phyloP scores from a whole-genome alignment of 1,140 invertebrate species.

The Leptinotarsa lineolata region DNA sequence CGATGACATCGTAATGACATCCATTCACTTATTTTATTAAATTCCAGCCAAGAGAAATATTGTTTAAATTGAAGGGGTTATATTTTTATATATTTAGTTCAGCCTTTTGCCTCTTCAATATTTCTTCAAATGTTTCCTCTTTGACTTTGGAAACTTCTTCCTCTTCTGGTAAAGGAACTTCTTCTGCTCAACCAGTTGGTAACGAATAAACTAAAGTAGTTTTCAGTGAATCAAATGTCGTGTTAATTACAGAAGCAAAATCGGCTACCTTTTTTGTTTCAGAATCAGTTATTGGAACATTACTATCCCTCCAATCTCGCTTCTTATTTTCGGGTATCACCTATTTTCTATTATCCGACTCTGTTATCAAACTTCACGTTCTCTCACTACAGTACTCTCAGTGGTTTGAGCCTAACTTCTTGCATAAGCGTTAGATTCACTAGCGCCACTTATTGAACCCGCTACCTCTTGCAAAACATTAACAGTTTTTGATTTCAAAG shows the following conservation, averaged over 20 bases:
- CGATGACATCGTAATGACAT: too few species aligned
- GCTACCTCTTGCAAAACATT: neutral
- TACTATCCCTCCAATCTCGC: constrained; percentile 14
- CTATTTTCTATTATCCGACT: constrained; percentile 51
- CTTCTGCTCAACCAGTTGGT: constrained; percentile 36
- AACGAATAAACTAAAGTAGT: constrained; percentile 43
- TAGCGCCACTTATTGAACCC: neutral
- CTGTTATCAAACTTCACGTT: constrained; percentile 50
- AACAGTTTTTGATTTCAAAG: constrained; percentile 6
- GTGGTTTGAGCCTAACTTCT: constrained; percentile 8
- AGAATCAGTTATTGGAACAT: neutral
- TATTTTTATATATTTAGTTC: too few species aligned
- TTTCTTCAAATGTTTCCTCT: too few species aligned
- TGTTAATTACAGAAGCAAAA: constrained; percentile 46
- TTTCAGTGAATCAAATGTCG: constrained; percentile 45
- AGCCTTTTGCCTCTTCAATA: too few species aligned
- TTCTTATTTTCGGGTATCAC: constrained; percentile 30
- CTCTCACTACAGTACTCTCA: constrained; percentile 27
- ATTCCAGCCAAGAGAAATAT: too few species aligned
- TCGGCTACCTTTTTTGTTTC: constrained; percentile 37
- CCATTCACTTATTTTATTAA: too few species aligned
- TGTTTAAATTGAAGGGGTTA: too few species aligned
- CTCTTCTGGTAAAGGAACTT: constrained; percentile 18
- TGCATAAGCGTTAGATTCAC: constrained; percentile 9
- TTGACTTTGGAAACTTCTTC: constrained; percentile 42